phyloP scores from a whole-genome alignment of 1,140 invertebrate species.

The Doryteuthis pealeii region DNA sequence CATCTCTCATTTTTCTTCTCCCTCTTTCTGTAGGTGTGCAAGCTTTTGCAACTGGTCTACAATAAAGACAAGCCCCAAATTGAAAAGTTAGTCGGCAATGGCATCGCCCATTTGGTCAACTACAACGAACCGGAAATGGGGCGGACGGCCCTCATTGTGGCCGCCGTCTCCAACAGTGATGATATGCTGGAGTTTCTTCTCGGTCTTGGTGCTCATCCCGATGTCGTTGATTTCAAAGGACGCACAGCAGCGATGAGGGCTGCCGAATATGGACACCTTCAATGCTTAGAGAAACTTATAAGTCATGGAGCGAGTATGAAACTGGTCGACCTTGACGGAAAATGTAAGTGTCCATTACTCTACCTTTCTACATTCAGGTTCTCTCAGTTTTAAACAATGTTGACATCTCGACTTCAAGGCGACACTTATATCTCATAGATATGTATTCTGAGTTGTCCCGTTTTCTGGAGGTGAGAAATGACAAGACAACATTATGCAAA shows the following conservation, averaged over 20 bases:
- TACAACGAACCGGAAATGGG: slow-evolving; percentile 58
- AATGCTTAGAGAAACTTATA: slow-evolving; percentile 54
- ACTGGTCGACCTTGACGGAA: slow-evolving; percentile 57
- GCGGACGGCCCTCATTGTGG: slow-evolving; percentile 55
- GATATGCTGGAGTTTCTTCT: slow-evolving; percentile 58
- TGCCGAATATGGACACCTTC: slow-evolving; percentile 58
- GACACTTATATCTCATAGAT: too few species aligned
- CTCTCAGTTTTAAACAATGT: too few species aligned
- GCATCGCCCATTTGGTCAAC: slow-evolving; percentile 59
- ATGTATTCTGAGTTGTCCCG: too few species aligned
- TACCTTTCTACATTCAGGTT: too few species aligned
- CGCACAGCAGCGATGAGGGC: slow-evolving; percentile 57
- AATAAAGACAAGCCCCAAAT: slow-evolving; percentile 55
- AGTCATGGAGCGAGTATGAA: slow-evolving; percentile 57
- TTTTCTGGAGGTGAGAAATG: too few species aligned
- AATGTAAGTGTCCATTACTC: slow-evolving; percentile 43
- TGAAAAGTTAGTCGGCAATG: slow-evolving; percentile 54
- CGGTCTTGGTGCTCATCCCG: slow-evolving; percentile 58
- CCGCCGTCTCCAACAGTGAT: slow-evolving; percentile 54
- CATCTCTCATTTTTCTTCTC: too few species aligned
- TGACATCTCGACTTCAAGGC: too few species aligned
- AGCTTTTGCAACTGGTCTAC: slow-evolving; percentile 58
- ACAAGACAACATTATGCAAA: too few species aligned
- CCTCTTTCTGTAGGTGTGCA: slow-evolving; percentile 51
- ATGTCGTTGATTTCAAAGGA: slow-evolving; percentile 59